phyloP scores from a whole-genome alignment of 2,113 vertebrate species.

The Phyllostomus hastatus region DNA sequence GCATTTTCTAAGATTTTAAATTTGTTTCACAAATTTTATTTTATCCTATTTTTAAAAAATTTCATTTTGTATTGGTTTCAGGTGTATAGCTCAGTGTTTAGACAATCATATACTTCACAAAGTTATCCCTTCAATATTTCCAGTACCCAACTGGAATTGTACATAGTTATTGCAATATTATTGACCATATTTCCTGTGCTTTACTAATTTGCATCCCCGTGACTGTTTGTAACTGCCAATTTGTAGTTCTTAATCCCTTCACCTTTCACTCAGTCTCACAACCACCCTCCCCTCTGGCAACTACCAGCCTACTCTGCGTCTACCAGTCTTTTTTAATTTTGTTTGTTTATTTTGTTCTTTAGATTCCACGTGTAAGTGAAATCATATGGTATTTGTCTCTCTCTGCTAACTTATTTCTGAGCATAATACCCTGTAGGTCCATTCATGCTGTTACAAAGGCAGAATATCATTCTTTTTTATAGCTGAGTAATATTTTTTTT shows the following conservation, averaged over 20 bases:
- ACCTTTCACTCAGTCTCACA: not conserved
- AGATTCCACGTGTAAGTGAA: not conserved
- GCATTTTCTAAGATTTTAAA: conserved; percentile 38
- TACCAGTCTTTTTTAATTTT: not conserved
- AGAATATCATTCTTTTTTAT: not conserved
- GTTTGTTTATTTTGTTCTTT: not conserved
- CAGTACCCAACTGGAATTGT: not conserved
- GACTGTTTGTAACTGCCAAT: not conserved
- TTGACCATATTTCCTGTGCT: not conserved
- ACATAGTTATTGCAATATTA: not conserved
- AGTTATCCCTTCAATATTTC: not conserved
- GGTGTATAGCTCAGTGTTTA: not conserved
- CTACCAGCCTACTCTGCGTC: not conserved
- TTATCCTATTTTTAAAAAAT: not conserved
- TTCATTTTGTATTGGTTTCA: not conserved
- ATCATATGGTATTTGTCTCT: not conserved
- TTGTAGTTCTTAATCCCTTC: not conserved
- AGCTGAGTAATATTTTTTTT: not conserved
- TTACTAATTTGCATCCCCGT: not conserved
- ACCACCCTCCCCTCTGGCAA: not conserved
- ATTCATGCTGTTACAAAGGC: not conserved
- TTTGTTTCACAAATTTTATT: not conserved
- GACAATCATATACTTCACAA: not conserved
- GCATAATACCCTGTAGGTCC: not conserved
- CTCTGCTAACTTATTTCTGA: not conserved